A percentile compares a stretch with the other conserved stretches of the same genome.
These are phyloP conservation scores for Acrobasis suavella DNA, from an alignment of 2,888 invertebrate species.

Conservation along the genomic window DNA sequence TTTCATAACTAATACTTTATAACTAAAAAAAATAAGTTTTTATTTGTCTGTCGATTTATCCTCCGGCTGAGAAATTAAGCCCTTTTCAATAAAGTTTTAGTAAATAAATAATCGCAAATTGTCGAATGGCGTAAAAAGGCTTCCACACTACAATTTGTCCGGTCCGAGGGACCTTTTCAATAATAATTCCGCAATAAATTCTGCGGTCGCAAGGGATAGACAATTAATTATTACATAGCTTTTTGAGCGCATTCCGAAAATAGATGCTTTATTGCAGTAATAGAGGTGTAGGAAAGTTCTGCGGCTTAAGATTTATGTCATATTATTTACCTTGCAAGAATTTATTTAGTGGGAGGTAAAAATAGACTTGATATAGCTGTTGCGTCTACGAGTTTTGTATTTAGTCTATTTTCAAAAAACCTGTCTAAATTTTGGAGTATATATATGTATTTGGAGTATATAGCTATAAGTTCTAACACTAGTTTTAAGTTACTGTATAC, in stretches of 20 bases:
- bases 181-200: conserved; percentile 73
- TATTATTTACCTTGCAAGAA: background rate
- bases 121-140: background rate
- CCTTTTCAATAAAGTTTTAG: no score
- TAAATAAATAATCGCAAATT: no score
- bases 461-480: no score
- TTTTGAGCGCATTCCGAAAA: conserved; percentile 59
- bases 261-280: conserved; percentile 58
- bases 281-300: conserved; percentile 22
- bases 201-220: conserved; percentile 54
- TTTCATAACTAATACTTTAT: no score
- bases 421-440: background rate
- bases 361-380: background rate
- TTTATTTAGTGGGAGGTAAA: background rate
- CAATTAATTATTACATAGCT: conserved; percentile 72
- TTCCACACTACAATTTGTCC: conserved; percentile 54
- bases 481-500: no score
- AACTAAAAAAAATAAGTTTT: no score
- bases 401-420: no score
- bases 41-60: no score
- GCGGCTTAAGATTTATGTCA: conserved; percentile 11
- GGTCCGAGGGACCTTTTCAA: conserved; percentile 58
- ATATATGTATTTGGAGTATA: no score
- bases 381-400: no score
- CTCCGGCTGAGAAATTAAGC: no score